Evolutionary conservation across 37 sponge, comb jelly and placozoan species (phyloP), one percentile per base, ranked within the genome.

Genomic region (Aplysina aerophoba): DNA sequence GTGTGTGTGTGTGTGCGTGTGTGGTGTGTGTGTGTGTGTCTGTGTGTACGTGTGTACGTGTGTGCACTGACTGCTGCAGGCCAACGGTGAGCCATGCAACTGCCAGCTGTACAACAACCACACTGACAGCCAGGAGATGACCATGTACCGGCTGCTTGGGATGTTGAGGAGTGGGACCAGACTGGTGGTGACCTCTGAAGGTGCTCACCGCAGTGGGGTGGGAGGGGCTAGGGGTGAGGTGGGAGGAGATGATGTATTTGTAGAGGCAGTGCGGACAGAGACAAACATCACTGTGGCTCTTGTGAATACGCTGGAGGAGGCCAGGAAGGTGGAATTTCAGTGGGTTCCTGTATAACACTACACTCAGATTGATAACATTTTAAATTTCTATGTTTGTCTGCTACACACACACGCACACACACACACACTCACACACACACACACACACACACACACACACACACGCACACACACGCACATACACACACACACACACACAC

Each of bases 151-250:
- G 16, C 68, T 86, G 14, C 81, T 86, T 4, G 87, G 87, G 22
- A 79, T 33, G 35, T 58, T 86, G 53, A 28, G 65, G 2, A 65
- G 61, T 17, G 87, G 87, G 11, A 59, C 81, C 19, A 79, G 87
- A 40, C 54, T 86, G 39, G 20, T 58, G 16, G 63, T 85, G 34
- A 62, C 63, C 4, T 27, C n/a, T 62, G 4, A 3, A 5, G n/a
- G 4, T 62, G 27, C 63, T 27, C 4, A 4, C n/a, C 25, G 5
- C 27, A 62, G 25, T 62, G 71, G 19, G 2, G 34, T 34, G 50
- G 50, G 50, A 44, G 50, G 50, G 71, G 71, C 17, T 8, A 30
- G 4, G 28, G 34, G 14, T 30, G 34, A 35, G 19, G 71, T 17
- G 34, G 71, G 71, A 69, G 34, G 71, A 3, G 34, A 33, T 17